phyloP scores from a whole-genome alignment of 2,797 vertebrate species.

The Girardinus metallicus region DNA sequence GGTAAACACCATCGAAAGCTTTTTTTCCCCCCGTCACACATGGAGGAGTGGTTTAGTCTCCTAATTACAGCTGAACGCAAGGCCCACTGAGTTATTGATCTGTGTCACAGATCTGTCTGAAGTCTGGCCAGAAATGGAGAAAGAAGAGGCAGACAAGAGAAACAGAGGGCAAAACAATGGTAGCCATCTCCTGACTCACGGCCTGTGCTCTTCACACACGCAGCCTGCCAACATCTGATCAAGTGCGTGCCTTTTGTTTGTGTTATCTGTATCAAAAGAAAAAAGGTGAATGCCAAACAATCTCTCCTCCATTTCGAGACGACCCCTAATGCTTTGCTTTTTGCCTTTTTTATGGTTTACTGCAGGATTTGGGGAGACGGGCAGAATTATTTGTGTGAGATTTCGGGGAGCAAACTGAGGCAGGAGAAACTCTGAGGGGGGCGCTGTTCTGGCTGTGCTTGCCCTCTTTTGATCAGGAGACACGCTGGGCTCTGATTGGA shows the following conservation, averaged over 20 bases:
- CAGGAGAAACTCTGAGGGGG: slow-evolving; percentile 67
- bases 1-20: slow-evolving; percentile 73
- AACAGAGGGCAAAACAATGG: slow-evolving; percentile 40
- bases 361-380: slow-evolving; percentile 48
- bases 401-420: slow-evolving; percentile 70
- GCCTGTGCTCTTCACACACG: slow-evolving; percentile 60
- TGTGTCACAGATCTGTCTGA: slow-evolving; percentile 81
- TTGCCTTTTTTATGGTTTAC: slow-evolving; percentile 43
- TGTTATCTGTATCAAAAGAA: slow-evolving; percentile 49
- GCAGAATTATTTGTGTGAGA: slow-evolving; percentile 73
- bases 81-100: slow-evolving; percentile 87
- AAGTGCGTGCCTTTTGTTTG: slow-evolving; percentile 61
- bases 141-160: slow-evolving; percentile 28
- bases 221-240: slow-evolving; percentile 54
- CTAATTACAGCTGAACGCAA: slow-evolving; percentile 86
- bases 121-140: slow-evolving; percentile 71
- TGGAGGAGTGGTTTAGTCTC: slow-evolving; percentile 80
- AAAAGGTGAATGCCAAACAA: slow-evolving; percentile 37
- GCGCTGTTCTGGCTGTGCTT: slow-evolving; percentile 74
- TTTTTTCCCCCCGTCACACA: slow-evolving; percentile 74
- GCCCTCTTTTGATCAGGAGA: slow-evolving; percentile 76
- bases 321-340: slow-evolving; percentile 71
- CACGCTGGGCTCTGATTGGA: slow-evolving; percentile 74
- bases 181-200: slow-evolving; percentile 68
- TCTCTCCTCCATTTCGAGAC: slow-evolving; percentile 62